Evolutionary conservation across 2,113 vertebrate genomes (phyloP).

Genomic region (Perca schrenkii): DNA sequence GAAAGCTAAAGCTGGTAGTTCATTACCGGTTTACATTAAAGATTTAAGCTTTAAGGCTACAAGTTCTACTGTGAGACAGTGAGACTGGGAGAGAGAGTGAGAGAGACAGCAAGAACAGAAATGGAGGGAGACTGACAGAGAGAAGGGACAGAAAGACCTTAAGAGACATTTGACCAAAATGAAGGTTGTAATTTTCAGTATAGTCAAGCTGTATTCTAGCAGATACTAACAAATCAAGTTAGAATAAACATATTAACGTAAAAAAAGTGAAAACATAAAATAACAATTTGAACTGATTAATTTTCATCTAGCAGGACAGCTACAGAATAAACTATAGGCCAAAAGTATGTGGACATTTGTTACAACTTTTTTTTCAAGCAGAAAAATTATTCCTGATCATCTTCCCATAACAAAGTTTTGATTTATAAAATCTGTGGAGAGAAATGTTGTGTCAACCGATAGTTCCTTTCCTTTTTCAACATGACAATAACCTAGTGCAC

Average conservation of each 20-base stretch:
- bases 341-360: background rate
- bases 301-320: background rate
- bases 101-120: background rate
- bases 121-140: constrained; percentile 4
- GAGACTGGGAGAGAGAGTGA: background rate
- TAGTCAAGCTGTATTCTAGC: background rate
- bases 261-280: background rate
- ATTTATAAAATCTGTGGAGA: too few species aligned
- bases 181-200: background rate
- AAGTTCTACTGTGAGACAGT: constrained; percentile 49
- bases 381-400: background rate
- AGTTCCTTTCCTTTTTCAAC: background rate
- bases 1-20: constrained; percentile 69
- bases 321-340: background rate
- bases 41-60: constrained; percentile 70
- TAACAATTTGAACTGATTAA: background rate
- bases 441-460: background rate
- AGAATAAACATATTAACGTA: background rate
- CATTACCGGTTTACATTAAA: constrained; percentile 81
- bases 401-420: too few species aligned
- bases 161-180: constrained; percentile 23
- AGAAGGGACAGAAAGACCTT: background rate
- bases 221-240: background rate
- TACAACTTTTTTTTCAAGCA: background rate
- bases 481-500: background rate